phyloP scores from a whole-genome alignment of 2,113 vertebrate species.

The Melanotaenia duboulayi region DNA sequence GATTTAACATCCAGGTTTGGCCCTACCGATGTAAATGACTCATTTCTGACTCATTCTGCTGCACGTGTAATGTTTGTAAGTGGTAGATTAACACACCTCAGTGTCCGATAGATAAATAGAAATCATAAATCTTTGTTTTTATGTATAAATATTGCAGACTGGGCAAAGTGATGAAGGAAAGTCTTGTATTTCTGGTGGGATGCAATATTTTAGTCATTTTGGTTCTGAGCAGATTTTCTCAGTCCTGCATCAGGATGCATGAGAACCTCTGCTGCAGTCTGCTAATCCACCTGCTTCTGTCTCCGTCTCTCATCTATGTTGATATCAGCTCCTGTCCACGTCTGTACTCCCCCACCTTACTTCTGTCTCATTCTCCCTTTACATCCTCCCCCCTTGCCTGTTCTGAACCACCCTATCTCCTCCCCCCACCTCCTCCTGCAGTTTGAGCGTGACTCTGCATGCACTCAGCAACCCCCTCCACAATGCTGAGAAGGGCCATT shows the following conservation, averaged over 20 bases:
- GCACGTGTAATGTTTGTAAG: not conserved
- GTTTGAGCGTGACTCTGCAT: constrained; percentile 60
- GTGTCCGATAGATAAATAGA: not conserved
- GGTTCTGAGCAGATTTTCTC: not conserved
- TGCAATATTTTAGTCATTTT: not conserved
- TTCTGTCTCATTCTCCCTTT: constrained; percentile 15
- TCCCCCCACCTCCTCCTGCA: constrained; percentile 47
- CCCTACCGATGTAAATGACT: not conserved
- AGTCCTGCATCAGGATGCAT: constrained; percentile 2
- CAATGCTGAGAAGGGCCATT: constrained; percentile 47
- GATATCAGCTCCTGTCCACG: not conserved
- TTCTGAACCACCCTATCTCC: too few relatives aligned
- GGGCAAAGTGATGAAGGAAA: too few relatives aligned
- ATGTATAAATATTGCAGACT: too few relatives aligned
- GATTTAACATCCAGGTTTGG: fast-evolving
- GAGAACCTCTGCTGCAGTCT: constrained; percentile 9
- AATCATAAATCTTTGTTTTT: too few relatives aligned
- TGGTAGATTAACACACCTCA: not conserved
- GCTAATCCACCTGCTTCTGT: not conserved
- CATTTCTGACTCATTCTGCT: not conserved
- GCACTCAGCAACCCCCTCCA: constrained; percentile 39
- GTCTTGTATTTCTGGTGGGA: too few relatives aligned
- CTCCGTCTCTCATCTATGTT: constrained; percentile 20
- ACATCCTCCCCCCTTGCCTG: not conserved
- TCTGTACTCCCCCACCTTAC: not conserved